Evolutionary conservation across 2,888 invertebrate genomes (phyloP).

Genomic region (Agonopterix heracliana): DNA sequence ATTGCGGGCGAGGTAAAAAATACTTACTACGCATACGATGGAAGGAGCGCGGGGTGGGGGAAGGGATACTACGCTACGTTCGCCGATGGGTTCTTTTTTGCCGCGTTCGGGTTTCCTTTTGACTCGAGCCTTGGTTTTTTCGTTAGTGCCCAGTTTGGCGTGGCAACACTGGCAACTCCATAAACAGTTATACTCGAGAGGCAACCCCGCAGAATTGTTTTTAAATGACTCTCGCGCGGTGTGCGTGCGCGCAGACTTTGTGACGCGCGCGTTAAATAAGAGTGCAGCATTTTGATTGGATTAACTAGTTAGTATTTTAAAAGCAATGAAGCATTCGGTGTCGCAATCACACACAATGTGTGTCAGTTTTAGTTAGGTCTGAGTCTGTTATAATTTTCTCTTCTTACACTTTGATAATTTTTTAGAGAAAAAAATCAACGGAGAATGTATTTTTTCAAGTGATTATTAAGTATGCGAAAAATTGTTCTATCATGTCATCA

Average conservation of each 20-base stretch:
- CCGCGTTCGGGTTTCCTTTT: conserved; percentile 59
- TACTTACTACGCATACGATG: conserved; percentile 44
- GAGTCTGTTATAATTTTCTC: too few relatives aligned
- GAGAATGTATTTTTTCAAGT: too few relatives aligned
- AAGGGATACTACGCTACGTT: conserved; percentile 49
- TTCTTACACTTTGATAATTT: too few relatives aligned
- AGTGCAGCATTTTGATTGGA: conserved; percentile 16
- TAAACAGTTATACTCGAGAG: conserved; percentile 69
- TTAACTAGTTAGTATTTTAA: too few relatives aligned
- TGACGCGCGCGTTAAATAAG: conserved; percentile 20
- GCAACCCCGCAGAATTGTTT: conserved; percentile 68
- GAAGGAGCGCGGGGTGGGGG: conserved; percentile 22
- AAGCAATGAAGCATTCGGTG: too few relatives aligned
- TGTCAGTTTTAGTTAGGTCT: too few relatives aligned
- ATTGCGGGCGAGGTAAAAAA: conserved; percentile 34
- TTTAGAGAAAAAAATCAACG: too few relatives aligned
- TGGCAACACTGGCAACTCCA: conserved; percentile 64
- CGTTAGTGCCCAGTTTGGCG: conserved; percentile 61
- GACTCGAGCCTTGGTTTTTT: conserved; percentile 47
- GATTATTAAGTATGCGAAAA: too few relatives aligned
- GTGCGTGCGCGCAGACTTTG: conserved; percentile 34
- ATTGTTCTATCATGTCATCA: too few relatives aligned
- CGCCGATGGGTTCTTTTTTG: conserved; percentile 37
- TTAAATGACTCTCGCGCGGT: conserved; percentile 49
- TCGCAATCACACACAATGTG: too few relatives aligned